phyloP scores from a whole-genome alignment of 2,797 vertebrate species.

The Leptodactylus fallax region DNA sequence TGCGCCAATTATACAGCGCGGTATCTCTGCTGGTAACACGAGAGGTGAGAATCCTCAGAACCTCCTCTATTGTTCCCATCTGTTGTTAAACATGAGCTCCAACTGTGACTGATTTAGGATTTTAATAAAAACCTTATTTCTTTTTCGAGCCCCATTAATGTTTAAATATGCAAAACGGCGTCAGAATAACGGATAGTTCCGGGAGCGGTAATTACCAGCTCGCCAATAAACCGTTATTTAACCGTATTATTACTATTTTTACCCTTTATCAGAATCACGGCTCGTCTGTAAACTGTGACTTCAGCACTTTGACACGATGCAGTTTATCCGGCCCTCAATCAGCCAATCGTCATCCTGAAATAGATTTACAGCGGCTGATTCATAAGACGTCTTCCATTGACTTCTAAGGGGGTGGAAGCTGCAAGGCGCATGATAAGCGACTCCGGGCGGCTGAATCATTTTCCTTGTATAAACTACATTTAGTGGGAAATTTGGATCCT shows the following conservation, averaged over 20 bases:
- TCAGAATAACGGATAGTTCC: constrained; percentile 15
- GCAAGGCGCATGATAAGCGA: constrained; percentile 17
- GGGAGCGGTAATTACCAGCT: constrained; percentile 49
- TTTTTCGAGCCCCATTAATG: constrained; percentile 37
- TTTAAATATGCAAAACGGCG: constrained; percentile 41
- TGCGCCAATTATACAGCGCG: neutral
- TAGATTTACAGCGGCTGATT: constrained; percentile 24
- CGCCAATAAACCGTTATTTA: neutral
- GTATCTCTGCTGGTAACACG: neutral
- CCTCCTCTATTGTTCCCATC: neutral
- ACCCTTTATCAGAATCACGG: neutral
- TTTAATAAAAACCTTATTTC: constrained; percentile 46
- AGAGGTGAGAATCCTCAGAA: constrained; percentile 22
- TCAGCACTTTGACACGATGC: constrained; percentile 18
- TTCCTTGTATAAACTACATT: neutral
- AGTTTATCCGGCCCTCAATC: constrained; percentile 29
- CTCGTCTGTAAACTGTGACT: neutral
- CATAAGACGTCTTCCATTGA: constrained; percentile 17
- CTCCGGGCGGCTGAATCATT: neutral
- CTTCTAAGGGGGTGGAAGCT: constrained; percentile 25
- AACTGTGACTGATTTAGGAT: constrained; percentile 44
- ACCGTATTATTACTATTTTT: neutral
- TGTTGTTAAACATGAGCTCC: constrained; percentile 25
- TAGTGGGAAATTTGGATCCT: too few relatives aligned
- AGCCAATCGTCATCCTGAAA: constrained; percentile 37